Base-by-base conservation (phyloP, 2,888 invertebrate species). In the Hypena proboscidalis region DNA sequence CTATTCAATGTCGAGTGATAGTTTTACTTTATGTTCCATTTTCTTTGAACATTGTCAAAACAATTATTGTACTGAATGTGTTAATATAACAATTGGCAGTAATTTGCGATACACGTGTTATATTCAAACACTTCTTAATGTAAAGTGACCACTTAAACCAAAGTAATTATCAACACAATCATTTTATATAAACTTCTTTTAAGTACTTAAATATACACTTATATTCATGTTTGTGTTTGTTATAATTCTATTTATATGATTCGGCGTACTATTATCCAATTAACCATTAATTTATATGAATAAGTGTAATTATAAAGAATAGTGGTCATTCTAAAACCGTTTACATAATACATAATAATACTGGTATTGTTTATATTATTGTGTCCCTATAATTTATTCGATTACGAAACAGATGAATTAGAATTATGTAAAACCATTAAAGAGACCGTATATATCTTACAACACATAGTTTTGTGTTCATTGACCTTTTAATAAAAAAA, bases 341-440 rank as follows among this genome's bases (percentile, higher is more conserved):
- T 63, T 59, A 44, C 26, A 43, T 48, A 57, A 59, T 43, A 7
- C 32, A 9, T 34, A 39, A 43, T 33, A 27, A 32, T 27, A 35
- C 19, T 30, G 23, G 25, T 48, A 39, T 58, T 39, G 44, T 54
- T 47, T 41, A 39, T 55, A n/a, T 26, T 47, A 34, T 35, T 42
- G 27, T 52, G 44, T 27, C 33, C 10, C 13, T 11, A 34, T 17
- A 19, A 36, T 37, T 39, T 36, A 34, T 32, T n/a, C 4, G 15
- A 50, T 57, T 59, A 48, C 39, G 41, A 48, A 59, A 63, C 9
- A 22, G 13, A 32, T 37, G 2, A 32, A 40, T 45, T 43, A 4
- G 32, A 50, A 60, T 63, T 62, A 57, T 47, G 20, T 63, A 63
- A 57, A 46, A 37, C 30, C 25, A 17, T 42, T 15, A 27, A 55